Percentiles rank a stretch among this genome's conserved stretches.
phyloP scores from a whole-genome alignment of 2,888 invertebrate species.

The Adelphocoris suturalis region DNA sequence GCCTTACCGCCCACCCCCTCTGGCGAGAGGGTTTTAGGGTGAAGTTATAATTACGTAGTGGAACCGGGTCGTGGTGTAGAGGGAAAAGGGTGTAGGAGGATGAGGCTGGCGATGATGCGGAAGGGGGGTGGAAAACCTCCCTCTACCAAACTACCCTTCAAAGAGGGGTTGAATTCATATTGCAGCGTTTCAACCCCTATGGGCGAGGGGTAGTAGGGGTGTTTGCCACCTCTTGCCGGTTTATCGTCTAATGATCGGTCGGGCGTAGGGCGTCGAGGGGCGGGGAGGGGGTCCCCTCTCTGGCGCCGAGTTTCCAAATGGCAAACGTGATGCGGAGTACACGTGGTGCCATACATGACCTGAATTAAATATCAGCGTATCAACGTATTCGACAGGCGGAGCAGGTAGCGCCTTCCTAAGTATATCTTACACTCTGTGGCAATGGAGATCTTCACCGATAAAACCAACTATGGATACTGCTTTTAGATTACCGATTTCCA shows the following conservation, averaged over 20 bases:
- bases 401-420: neutral
- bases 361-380: conserved; percentile 28
- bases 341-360: conserved; percentile 3
- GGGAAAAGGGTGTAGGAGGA: neutral
- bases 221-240: conserved; percentile 30
- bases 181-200: neutral
- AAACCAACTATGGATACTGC: neutral
- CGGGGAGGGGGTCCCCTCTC: too few relatives aligned
- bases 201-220: neutral
- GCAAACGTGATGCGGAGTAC: neutral
- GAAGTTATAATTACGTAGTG: conserved; percentile 27
- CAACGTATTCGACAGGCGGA: neutral
- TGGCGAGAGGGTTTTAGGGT: neutral
- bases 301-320: neutral
- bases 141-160: neutral
- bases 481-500: too few relatives aligned
- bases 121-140: too few relatives aligned
- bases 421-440: neutral
- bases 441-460: neutral
- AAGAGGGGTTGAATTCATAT: conserved; percentile 32
- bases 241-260: conserved; percentile 11
- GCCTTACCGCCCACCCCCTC: neutral
- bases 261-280: neutral
- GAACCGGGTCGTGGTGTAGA: neutral
- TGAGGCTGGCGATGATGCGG: too few relatives aligned